Conservation (phyloP, 1,140 invertebrate species). For the Megalopta genalis region DNA sequence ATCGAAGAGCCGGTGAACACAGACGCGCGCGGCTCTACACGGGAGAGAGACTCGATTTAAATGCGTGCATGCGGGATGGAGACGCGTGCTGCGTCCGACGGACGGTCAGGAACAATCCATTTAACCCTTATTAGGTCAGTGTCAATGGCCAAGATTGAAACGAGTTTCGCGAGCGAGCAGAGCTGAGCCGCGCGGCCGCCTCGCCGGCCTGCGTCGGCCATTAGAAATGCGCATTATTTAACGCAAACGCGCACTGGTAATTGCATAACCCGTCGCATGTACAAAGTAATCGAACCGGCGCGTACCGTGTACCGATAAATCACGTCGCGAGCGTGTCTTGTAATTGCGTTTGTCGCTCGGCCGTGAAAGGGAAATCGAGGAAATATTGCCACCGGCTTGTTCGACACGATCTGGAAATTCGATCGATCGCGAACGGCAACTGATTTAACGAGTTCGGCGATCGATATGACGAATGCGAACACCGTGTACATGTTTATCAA, state of each 20-base stretch:
- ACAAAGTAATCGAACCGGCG: too few species aligned
- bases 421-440: neutral
- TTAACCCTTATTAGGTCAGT: slow-evolving; percentile 63
- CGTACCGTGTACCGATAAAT: neutral
- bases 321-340: too few species aligned
- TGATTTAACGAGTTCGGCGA: neutral
- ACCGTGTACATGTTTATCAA: neutral
- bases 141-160: slow-evolving; percentile 50
- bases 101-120: slow-evolving; percentile 52
- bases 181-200: too few species aligned
- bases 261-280: neutral
- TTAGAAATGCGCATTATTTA: slow-evolving; percentile 14
- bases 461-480: neutral
- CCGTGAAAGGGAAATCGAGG: slow-evolving; percentile 3
- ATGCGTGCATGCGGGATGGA: slow-evolving; percentile 45
- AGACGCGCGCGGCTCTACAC: neutral
- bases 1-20: slow-evolving; percentile 1
- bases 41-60: slow-evolving; percentile 35
- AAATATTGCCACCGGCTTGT: neutral
- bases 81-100: slow-evolving; percentile 49
- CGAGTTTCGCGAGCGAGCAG: slow-evolving; percentile 7
- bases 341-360: neutral
- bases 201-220: neutral
- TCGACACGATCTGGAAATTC: neutral
- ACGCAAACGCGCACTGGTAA: neutral